Evolutionary conservation across 2,888 invertebrate genomes (phyloP).

Genomic region (Rhagophthalmus giganteus): DNA sequence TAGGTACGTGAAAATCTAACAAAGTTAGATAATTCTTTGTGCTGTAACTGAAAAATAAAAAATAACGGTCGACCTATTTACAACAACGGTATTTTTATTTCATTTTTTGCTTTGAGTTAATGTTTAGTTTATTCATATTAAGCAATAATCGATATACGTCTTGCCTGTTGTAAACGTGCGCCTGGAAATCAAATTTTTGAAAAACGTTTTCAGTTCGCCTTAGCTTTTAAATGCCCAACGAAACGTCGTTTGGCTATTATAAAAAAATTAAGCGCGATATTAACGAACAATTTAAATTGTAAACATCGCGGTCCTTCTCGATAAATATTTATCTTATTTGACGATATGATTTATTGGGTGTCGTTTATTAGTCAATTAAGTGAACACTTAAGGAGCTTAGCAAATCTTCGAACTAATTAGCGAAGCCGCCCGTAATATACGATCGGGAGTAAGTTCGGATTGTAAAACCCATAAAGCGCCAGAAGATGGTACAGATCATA

Average conservation of each 20-base stretch:
- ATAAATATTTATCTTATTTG: no score
- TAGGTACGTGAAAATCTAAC: no score
- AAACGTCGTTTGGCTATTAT: no score
- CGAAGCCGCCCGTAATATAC: conserved; percentile 1
- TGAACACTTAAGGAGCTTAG: conserved; percentile 1
- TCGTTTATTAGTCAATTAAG: conserved; percentile 7
- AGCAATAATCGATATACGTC: no score
- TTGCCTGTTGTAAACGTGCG: conserved; percentile 1
- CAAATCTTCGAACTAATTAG: conserved; percentile 18
- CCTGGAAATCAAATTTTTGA: conserved; percentile 4
- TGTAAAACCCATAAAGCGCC: conserved; percentile 15
- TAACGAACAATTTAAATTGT: no score
- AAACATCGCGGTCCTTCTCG: conserved; percentile 3
- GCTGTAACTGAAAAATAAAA: conserved; percentile 7
- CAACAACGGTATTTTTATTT: conserved; percentile 10
- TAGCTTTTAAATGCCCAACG: no score
- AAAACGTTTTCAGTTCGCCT: no score
- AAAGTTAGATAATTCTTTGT: no score
- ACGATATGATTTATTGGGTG: no score
- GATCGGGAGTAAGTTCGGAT: conserved; percentile 8
- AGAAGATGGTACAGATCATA: conserved; percentile 25
- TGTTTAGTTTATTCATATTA: conserved; percentile 5
- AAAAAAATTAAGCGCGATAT: no score
- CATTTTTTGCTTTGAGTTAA: background rate
- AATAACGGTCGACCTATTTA: conserved; percentile 13